Base-by-base conservation (phyloP, 2,797 vertebrate species). In the Alca torda region DNA sequence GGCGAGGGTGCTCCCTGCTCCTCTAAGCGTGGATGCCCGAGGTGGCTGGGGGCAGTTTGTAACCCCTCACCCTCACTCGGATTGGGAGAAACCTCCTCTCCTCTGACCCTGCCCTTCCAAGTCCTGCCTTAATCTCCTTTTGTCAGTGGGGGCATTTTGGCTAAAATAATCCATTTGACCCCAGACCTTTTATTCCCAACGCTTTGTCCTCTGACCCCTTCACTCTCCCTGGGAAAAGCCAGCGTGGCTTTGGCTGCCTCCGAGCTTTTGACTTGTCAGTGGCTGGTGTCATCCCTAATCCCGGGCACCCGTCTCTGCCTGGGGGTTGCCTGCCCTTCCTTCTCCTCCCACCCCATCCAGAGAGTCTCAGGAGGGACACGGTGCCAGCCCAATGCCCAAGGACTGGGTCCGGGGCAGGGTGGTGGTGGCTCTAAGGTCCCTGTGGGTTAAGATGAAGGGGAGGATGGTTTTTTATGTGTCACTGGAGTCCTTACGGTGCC, bases 101-200 rank as follows among this genome's bases (percentile, higher is more conserved):
- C 54, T 26, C 54, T 77, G 53, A 41, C 80, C 60, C 83, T 13
- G 19, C 28, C 64, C 64, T 50, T n/a, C 73, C 17, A 16, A 79
- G 45, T 45, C 78, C 61, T 61, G 60, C 30, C 28, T 79, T 89
- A 57, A 93, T 82, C 84, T 31, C 0, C 70, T 85, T 77, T 59
- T 81, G 51, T 68, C 85, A 43, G 30, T 45, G 33, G 33, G 90
- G 48, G 57, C 53, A 6, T 92, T 93, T 4, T 4, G 90, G 75
- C 87, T 89, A 20, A 91, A 89, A 61, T 80, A 93, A 92, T 94
- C 80, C 67, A 3, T 87, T 94, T 90, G 92, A 94, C 60, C 80
- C 77, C 82, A 68, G 87, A 86, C 63, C 80, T 95, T 80, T 68
- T 48, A 39, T 80, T 80, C 70, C 76, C 50, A 31, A 30, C 9